phyloP scores from a whole-genome alignment of 1,140 invertebrate species.

The Bombus picipes region DNA sequence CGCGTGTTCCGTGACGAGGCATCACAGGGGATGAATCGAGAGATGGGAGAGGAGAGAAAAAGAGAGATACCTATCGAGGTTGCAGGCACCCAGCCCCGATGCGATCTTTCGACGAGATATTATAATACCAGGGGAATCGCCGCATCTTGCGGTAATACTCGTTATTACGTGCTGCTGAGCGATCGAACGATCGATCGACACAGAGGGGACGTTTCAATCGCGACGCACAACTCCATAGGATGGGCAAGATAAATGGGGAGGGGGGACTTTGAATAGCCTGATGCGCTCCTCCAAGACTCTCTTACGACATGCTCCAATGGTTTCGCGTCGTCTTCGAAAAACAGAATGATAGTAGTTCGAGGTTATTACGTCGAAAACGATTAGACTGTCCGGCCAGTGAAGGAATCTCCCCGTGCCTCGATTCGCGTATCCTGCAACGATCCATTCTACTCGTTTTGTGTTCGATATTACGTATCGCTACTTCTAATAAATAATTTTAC shows the following conservation, averaged over 20 bases:
- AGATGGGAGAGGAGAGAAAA: conserved; percentile 9
- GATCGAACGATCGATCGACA: conserved; percentile 62
- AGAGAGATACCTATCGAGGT: conserved; percentile 41
- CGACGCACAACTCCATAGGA: conserved; percentile 26
- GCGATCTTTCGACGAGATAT: conserved; percentile 63
- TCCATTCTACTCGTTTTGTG: neutral
- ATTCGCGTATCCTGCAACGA: neutral
- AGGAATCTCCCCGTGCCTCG: neutral
- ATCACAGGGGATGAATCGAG: neutral
- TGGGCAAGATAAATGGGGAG: conserved; percentile 37
- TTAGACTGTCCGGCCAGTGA: conserved; percentile 5
- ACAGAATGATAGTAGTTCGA: neutral
- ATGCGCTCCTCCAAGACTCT: conserved; percentile 11
- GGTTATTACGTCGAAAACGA: conserved; percentile 12
- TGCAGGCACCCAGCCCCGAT: conserved; percentile 54
- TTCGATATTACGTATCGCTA: neutral
- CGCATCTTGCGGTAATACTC: conserved; percentile 70
- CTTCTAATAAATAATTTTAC: neutral
- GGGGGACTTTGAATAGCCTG: conserved; percentile 21
- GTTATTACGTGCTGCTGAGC: conserved; percentile 70
- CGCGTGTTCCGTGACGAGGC: neutral
- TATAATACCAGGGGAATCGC: conserved; percentile 67
- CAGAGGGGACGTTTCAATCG: conserved; percentile 73
- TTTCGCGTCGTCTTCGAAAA: conserved; percentile 28
- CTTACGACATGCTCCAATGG: conserved; percentile 6